phyloP scores from a whole-genome alignment of 2,888 invertebrate genomes.

The Lypha dubia region DNA sequence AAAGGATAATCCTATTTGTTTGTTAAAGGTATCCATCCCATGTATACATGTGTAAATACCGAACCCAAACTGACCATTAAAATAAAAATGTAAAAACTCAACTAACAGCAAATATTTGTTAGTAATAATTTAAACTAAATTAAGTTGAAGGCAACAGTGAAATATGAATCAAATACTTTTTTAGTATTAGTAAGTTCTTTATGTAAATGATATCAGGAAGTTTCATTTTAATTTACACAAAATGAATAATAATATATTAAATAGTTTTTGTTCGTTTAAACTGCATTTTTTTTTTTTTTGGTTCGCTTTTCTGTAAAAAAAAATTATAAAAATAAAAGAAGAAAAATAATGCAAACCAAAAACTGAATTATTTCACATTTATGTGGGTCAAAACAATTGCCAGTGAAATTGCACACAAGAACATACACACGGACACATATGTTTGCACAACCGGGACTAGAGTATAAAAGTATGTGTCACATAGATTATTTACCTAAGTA shows the following conservation, averaged over 20 bases:
- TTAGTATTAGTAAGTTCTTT: background rate
- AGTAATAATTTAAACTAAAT: slow-evolving; percentile 17
- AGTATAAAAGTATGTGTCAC: no score
- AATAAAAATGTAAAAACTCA: background rate
- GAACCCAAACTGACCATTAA: background rate
- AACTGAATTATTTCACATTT: background rate
- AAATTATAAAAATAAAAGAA: background rate
- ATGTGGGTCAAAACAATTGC: slow-evolving; percentile 60
- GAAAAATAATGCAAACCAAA: background rate
- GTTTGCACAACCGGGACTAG: no score
- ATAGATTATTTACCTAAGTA: no score
- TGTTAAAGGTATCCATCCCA: slow-evolving; percentile 42
- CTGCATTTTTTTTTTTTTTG: no score
- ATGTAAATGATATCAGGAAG: slow-evolving; percentile 52
- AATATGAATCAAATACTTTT: slow-evolving; percentile 31
- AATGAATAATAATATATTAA: background rate
- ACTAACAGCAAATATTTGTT: slow-evolving; percentile 17
- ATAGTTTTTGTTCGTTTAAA: no score
- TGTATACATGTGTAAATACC: slow-evolving; percentile 3
- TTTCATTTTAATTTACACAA: slow-evolving; percentile 31
- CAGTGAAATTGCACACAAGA: slow-evolving; percentile 16
- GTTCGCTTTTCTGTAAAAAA: background rate
- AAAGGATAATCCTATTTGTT: slow-evolving; percentile 66
- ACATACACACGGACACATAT: no score
- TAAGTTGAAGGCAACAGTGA: slow-evolving; percentile 13